Evolutionary conservation across 2,888 invertebrate genomes (phyloP).

Genomic region (Scotopteryx bipunctaria): DNA sequence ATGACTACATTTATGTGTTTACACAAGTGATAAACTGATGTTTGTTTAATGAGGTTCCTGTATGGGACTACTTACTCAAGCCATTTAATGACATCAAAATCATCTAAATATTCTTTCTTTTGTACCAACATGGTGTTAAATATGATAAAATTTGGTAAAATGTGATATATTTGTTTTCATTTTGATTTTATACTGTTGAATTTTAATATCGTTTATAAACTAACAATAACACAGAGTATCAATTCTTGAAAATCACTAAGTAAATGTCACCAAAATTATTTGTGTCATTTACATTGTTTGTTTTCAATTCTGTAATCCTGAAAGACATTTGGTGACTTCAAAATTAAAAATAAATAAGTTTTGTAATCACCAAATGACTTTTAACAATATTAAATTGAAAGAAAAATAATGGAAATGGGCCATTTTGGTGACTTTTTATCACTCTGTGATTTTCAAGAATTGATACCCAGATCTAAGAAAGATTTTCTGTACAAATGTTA

Average conservation of each 20-base stretch:
- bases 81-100: conserved; percentile 13
- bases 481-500: no score
- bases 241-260: no score
- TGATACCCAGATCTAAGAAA: not conserved
- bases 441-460: conserved; percentile 1
- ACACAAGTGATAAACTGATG: conserved; percentile 3
- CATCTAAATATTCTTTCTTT: conserved; percentile 8
- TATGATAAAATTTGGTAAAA: conserved; percentile 34
- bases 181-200: conserved; percentile 33
- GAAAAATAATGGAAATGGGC: no score
- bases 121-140: conserved; percentile 18
- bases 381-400: no score
- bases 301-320: no score
- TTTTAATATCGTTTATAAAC: conserved; percentile 18
- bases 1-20: not conserved
- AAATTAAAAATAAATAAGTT: no score
- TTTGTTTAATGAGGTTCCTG: conserved; percentile 17
- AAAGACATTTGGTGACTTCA: no score
- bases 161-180: conserved; percentile 49
- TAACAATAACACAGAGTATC: no score
- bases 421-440: no score
- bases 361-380: no score
- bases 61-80: conserved; percentile 5
- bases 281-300: no score
- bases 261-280: no score